phyloP scores from a whole-genome alignment of 1,140 invertebrate genomes.

The Cydia strobilella region DNA sequence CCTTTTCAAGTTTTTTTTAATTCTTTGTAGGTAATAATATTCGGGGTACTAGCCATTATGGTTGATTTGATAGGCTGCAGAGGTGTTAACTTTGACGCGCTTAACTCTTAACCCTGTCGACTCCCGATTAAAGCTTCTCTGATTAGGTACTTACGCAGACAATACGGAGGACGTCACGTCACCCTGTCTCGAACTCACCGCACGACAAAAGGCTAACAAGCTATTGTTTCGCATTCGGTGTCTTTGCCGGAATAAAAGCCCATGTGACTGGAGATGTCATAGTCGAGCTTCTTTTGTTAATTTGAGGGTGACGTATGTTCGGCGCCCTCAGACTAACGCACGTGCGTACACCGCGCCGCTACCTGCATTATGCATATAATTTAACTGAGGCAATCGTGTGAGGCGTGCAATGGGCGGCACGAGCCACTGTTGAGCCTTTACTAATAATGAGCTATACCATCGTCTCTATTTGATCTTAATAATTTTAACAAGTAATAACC shows the following conservation, averaged over 20 bases:
- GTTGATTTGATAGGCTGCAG: not conserved
- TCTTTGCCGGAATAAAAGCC: slow-evolving; percentile 35
- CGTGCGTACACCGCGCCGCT: slow-evolving; percentile 2
- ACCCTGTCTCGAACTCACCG: slow-evolving; percentile 51
- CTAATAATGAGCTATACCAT: not conserved
- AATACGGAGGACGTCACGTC: slow-evolving; percentile 71
- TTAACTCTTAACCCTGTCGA: slow-evolving; percentile 42
- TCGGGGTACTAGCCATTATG: not conserved
- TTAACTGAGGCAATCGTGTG: slow-evolving; percentile 1
- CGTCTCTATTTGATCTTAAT: not conserved
- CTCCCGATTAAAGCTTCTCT: slow-evolving; percentile 61
- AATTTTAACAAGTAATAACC: not conserved
- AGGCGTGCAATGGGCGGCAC: slow-evolving; percentile 8
- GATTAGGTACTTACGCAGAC: slow-evolving; percentile 54
- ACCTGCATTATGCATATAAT: slow-evolving; percentile 30
- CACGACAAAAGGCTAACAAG: slow-evolving; percentile 71
- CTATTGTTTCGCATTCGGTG: slow-evolving; percentile 64
- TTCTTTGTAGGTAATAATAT: no score
- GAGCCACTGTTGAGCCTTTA: not conserved
- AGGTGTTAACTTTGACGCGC: slow-evolving; percentile 7
- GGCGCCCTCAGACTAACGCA: slow-evolving; percentile 13
- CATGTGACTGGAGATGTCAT: not conserved
- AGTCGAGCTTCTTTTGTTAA: not conserved
- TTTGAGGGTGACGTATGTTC: slow-evolving; percentile 1
- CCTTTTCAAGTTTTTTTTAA: no score